Base-by-base conservation (phyloP, 2,797 vertebrate genomes). In the Crenuchus spilurus region DNA sequence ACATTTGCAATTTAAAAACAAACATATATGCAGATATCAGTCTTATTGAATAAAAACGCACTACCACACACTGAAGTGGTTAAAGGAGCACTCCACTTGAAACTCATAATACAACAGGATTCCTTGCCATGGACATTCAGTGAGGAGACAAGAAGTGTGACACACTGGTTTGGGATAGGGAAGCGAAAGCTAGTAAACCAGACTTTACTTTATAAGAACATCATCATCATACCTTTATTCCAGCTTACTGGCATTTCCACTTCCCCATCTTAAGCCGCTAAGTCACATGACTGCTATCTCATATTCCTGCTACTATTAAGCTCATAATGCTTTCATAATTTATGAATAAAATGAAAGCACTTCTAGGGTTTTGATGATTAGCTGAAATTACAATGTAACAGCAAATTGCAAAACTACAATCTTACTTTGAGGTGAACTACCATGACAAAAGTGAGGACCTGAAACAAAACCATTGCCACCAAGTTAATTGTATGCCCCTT, bases 161-260 rank as follows among this genome's bases (percentile, higher is more conserved):
- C 28, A n/a, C 24, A 26, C 14, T 7, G 22, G 9, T 37, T 26
- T 18, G 16, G 1, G 5, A 58, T 13, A 1, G 20, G 24, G 30
- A 42, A 65, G 37, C 5, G n/a, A 63, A 73, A 73, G 22, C 14
- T 61, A 63, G 35, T 6, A 44, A 6, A 41, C n/a, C 35, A 64
- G 26, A 42, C 24, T 31, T 30, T 13, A 28, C 44, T 46, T 13
- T 13, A 7, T 18, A 44, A 44, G 11, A 20, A n/a, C n/a, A n/a
- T 20, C 5, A 35, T 0, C 28, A 18, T 57, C 24, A 20, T 20
- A 22, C 11, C n/a, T 60, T 37, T 13, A 31, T 2, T 5, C 24
- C 26, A 3, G 20, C 4, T 16, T 46, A 8, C 28, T 33, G 14
- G 26, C n/a, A 57, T 24, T 52, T 26, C 1, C 33, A 51, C 58